These are phyloP conservation scores for Acanthornis magna DNA, from an alignment of 2,797 vertebrate species.

Conservation along the genomic window DNA sequence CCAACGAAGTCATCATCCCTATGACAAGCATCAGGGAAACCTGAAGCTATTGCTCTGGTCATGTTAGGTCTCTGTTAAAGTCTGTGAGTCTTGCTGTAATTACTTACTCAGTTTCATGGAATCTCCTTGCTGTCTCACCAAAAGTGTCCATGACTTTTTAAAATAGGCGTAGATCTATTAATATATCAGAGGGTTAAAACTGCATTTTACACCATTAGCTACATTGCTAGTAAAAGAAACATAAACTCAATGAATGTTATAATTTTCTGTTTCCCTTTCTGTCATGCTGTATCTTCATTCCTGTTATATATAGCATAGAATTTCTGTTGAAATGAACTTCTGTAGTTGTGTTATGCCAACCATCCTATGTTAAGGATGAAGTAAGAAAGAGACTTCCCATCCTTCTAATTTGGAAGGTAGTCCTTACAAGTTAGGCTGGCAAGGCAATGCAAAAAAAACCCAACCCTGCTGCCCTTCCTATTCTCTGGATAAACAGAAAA, in stretches of 20 bases:
- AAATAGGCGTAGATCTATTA: background rate
- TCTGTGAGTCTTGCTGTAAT: background rate
- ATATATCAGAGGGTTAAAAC: background rate
- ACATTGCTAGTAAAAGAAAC: background rate
- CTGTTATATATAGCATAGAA: background rate
- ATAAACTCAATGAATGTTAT: background rate
- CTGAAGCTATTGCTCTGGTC: background rate
- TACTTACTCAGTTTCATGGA: background rate
- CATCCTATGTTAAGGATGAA: background rate
- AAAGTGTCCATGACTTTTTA: background rate
- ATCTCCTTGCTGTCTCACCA: background rate
- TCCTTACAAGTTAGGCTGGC: background rate
- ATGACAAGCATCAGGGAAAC: background rate
- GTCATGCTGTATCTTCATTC: background rate
- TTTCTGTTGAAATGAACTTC: background rate
- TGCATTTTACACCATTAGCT: background rate
- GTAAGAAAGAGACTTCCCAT: background rate
- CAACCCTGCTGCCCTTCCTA: background rate
- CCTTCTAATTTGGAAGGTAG: background rate
- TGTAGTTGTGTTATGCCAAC: background rate
- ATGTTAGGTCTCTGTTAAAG: background rate
- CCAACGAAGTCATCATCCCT: background rate
- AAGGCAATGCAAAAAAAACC: background rate
- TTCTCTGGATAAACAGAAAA: background rate
- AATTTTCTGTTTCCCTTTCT: background rate